Evolutionary conservation across 2,888 invertebrate genomes (phyloP).

Genomic region (Tigriopus californicus): DNA sequence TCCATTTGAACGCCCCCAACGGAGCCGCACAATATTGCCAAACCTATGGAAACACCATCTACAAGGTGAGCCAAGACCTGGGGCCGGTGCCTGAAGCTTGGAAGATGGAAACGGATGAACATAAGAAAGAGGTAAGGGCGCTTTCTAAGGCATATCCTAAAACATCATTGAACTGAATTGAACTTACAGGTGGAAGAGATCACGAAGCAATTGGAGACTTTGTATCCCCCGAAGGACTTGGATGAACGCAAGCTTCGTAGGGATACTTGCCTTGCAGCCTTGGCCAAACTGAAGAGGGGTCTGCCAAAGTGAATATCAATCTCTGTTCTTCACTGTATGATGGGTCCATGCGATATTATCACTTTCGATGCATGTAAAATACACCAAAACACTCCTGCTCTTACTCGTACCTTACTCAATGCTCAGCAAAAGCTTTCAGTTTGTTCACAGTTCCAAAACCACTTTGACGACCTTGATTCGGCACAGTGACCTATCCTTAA

Average conservation of each 20-base stretch:
- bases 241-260: conserved; percentile 56
- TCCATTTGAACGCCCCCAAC: conserved; percentile 63
- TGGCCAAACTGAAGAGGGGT: conserved; percentile 57
- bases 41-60: conserved; percentile 39
- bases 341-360: too few relatives aligned
- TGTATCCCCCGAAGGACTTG: conserved; percentile 52
- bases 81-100: conserved; percentile 43
- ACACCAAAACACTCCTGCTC: too few relatives aligned
- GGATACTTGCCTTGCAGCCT: conserved; percentile 56
- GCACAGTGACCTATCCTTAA: too few relatives aligned
- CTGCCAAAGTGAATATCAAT: not conserved
- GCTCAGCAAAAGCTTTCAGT: too few relatives aligned
- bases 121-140: not conserved
- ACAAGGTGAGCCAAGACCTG: conserved; percentile 47
- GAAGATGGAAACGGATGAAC: conserved; percentile 42
- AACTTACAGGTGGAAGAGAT: conserved; percentile 35
- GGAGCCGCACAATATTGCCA: conserved; percentile 43
- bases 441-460: too few relatives aligned
- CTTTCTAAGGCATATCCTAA: not conserved
- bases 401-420: too few relatives aligned
- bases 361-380: too few relatives aligned
- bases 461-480: too few relatives aligned
- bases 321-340: too few relatives aligned
- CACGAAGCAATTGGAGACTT: conserved; percentile 47
- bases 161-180: not conserved